Evolutionary conservation across 2,797 vertebrate genomes (phyloP).

Genomic region (Sebastes jordani): DNA sequence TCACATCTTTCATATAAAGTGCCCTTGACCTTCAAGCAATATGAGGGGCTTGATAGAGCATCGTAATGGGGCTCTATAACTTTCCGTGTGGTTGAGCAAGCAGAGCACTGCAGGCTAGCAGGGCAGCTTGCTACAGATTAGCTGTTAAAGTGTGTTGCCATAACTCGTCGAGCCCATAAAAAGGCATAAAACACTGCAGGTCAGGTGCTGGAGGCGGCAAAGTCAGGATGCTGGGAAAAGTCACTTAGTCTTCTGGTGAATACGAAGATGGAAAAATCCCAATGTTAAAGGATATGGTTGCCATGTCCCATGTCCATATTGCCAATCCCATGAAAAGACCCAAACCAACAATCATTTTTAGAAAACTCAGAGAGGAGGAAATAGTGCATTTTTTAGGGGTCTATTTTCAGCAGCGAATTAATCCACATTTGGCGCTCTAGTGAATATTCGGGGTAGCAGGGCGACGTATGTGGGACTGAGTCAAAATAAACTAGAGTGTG

Average conservation of each 20-base stretch:
- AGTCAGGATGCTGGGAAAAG: not conserved
- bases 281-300: not conserved
- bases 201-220: slow-evolving; percentile 10
- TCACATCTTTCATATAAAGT: slow-evolving; percentile 60
- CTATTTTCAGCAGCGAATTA: not conserved
- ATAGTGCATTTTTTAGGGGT: not conserved
- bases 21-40: slow-evolving; percentile 64
- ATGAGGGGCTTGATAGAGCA: slow-evolving; percentile 49
- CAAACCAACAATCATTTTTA: not conserved
- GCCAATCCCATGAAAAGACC: not conserved
- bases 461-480: not conserved
- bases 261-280: not conserved
- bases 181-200: slow-evolving; percentile 47
- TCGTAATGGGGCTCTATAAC: slow-evolving; percentile 61
- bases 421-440: not conserved
- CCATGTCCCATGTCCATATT: too few relatives aligned
- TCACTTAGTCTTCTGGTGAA: not conserved
- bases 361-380: not conserved
- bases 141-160: slow-evolving; percentile 59
- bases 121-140: slow-evolving; percentile 48
- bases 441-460: not conserved
- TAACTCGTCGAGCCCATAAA: slow-evolving; percentile 47
- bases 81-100: slow-evolving; percentile 59
- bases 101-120: slow-evolving; percentile 25
- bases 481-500: not conserved